Conservation (phyloP, 2,797 vertebrate genomes). For the Neomorphus geoffroyi region DNA sequence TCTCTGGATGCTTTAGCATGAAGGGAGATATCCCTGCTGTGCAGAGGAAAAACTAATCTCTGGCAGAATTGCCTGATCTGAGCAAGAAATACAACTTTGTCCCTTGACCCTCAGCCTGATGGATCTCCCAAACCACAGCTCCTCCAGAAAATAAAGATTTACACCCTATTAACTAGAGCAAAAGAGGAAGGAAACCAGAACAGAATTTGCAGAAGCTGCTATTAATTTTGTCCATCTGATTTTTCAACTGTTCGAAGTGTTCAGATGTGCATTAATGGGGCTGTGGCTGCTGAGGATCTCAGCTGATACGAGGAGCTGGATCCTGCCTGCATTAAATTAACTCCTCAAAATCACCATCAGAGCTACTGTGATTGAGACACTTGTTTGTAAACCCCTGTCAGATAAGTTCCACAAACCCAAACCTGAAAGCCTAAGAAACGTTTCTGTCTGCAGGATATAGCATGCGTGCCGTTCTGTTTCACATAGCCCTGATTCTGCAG, state of each 20-base stretch:
- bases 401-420: neutral
- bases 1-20: neutral
- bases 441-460: neutral
- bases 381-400: neutral
- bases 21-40: neutral
- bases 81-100: neutral
- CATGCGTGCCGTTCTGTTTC: neutral
- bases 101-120: neutral
- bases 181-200: neutral
- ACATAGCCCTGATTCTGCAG: neutral
- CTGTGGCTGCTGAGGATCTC: neutral
- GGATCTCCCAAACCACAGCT: neutral
- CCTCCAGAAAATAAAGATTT: constrained; percentile 2
- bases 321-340: neutral
- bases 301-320: neutral
- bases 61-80: neutral
- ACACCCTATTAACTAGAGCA: neutral
- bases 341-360: neutral
- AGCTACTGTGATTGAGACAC: neutral
- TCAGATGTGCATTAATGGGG: neutral
- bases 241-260: neutral
- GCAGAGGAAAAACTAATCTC: neutral
- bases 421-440: neutral
- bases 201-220: neutral
- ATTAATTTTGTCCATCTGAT: neutral